These are phyloP conservation scores for Unio delphinus DNA, from an alignment of 2,888 invertebrate species.

Conservation along the genomic window DNA sequence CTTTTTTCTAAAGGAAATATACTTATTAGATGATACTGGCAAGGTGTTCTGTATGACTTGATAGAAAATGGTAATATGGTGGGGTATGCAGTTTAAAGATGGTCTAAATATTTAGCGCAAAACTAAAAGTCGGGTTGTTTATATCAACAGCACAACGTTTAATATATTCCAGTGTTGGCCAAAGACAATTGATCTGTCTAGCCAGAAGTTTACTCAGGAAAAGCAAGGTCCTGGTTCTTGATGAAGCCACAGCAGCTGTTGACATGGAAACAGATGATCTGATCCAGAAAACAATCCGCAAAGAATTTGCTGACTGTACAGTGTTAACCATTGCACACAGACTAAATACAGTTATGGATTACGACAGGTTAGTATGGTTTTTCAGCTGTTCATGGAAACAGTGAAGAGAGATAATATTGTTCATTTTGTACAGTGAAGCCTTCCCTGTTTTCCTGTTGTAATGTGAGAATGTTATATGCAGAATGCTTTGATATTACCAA, in stretches of 20 bases:
- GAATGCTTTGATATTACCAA: too few species aligned
- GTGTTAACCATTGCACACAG: slow-evolving; percentile 78
- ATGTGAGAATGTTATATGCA: too few species aligned
- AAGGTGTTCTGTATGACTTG: too few species aligned
- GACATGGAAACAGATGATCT: slow-evolving; percentile 75
- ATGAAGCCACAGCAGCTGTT: slow-evolving; percentile 71
- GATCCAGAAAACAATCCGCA: slow-evolving; percentile 74
- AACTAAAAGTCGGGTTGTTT: too few species aligned
- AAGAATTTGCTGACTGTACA: slow-evolving; percentile 75
- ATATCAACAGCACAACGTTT: too few species aligned
- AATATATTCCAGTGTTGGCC: slow-evolving; percentile 81
- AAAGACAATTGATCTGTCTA: slow-evolving; percentile 89
- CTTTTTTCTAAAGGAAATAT: too few species aligned
- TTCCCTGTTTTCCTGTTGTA: too few species aligned
- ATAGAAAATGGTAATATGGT: too few species aligned
- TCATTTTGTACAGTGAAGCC: too few species aligned
- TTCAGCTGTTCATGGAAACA: slow-evolving; percentile 13
- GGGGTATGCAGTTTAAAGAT: too few species aligned
- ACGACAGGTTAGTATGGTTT: slow-evolving; percentile 72
- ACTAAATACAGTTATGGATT: slow-evolving; percentile 74
- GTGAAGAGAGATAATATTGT: slow-evolving; percentile 13
- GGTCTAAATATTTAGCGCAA: too few species aligned
- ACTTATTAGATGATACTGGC: too few species aligned
- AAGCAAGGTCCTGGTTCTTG: slow-evolving; percentile 77
- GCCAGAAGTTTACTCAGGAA: slow-evolving; percentile 88